A percentile compares a stretch with the other conserved stretches of the same genome.
Evolutionary conservation across 1,140 invertebrate species (phyloP).

Genomic region (Colletes gigas): DNA sequence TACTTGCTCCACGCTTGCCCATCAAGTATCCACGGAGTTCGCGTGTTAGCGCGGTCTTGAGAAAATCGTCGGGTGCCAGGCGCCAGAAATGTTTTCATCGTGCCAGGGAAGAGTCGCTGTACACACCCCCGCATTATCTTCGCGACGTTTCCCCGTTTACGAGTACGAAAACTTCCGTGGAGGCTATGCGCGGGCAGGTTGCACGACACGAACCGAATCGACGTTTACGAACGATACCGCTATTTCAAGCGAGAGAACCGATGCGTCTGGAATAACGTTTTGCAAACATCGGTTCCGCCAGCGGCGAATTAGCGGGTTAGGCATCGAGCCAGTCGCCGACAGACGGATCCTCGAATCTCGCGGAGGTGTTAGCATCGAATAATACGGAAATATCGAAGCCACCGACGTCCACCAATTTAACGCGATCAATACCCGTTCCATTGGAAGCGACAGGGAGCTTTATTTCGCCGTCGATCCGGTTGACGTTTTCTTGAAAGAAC

Average conservation of each 20-base stretch:
- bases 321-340: too few relatives aligned
- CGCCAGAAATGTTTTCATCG: conserved; percentile 32
- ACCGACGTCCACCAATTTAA: too few relatives aligned
- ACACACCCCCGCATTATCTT: conserved; percentile 54
- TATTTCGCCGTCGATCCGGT: background rate
- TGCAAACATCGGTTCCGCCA: too few relatives aligned
- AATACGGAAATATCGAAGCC: too few relatives aligned
- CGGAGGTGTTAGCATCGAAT: too few relatives aligned
- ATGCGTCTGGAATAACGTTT: background rate
- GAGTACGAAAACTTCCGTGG: background rate
- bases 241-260: background rate
- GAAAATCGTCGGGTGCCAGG: conserved; percentile 23
- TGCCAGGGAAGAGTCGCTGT: conserved; percentile 23
- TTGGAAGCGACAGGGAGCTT: background rate
- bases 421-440: background rate
- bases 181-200: background rate
- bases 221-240: background rate
- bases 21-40: background rate
- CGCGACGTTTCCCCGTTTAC: conserved; percentile 57
- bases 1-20: conserved; percentile 5
- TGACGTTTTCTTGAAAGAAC: background rate
- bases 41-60: background rate
- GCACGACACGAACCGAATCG: background rate
- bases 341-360: too few relatives aligned
- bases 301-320: too few relatives aligned